Conservation (phyloP, 2,797 vertebrate genomes). For the Sciurus carolinensis region DNA sequence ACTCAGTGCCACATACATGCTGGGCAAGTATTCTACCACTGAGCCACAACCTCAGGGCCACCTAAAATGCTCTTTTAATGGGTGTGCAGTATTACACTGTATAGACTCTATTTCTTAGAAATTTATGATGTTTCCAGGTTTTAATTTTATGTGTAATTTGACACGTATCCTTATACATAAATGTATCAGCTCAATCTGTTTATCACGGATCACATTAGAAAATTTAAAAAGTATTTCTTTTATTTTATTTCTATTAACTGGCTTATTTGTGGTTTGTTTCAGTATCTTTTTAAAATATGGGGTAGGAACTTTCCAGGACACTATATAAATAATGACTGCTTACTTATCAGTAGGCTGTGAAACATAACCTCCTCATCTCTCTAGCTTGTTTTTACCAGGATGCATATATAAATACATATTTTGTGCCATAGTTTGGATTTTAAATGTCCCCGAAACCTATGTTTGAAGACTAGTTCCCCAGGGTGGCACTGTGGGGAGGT, state of each 20-base stretch:
- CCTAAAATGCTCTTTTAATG: neutral
- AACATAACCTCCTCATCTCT: neutral
- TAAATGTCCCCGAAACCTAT: no score
- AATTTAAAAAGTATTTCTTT: neutral
- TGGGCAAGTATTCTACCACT: no score
- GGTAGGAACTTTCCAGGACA: neutral
- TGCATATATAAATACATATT: neutral
- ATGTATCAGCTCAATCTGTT: neutral
- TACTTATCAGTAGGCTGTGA: conserved; percentile 1
- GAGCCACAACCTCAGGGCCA: no score
- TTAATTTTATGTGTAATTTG: conserved; percentile 1
- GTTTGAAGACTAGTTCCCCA: neutral
- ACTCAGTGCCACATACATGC: no score
- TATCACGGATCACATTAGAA: conserved; percentile 33
- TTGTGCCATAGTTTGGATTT: neutral
- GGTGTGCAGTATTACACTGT: neutral
- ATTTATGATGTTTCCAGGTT: neutral
- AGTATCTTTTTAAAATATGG: neutral
- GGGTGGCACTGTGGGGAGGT: neutral
- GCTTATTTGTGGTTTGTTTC: neutral
- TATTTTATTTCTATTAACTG: conserved; percentile 28
- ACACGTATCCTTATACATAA: neutral
- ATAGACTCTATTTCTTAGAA: neutral
- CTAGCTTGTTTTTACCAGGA: neutral
- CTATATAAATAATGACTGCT: neutral